Evolutionary conservation across 2,888 invertebrate genomes (phyloP).

Genomic region (Theodoxus fluviatilis): DNA sequence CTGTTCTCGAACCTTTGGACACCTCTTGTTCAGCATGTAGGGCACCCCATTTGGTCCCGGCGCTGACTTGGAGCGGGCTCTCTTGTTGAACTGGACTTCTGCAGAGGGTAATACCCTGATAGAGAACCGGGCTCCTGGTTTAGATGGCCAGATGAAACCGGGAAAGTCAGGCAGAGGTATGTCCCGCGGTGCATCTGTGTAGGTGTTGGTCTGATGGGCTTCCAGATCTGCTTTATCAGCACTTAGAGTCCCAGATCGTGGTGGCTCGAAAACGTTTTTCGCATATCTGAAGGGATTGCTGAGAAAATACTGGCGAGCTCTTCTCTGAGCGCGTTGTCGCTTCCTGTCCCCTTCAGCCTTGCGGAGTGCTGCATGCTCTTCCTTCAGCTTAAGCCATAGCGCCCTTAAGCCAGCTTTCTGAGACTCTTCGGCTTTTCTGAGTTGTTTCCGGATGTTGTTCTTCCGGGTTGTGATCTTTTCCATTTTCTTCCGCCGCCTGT

Average conservation of each 20-base stretch:
- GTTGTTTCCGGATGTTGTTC: no score
- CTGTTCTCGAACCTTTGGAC: no score
- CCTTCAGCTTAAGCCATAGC: not conserved
- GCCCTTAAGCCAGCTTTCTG: no score
- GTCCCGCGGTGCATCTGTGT: no score
- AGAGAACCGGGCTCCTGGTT: no score
- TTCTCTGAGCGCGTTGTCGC: not conserved
- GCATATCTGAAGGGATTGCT: slow-evolving; percentile 23
- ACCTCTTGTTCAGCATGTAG: not conserved
- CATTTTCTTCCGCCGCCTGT: not conserved
- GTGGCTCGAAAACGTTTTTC: no score
- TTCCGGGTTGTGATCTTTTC: not conserved
- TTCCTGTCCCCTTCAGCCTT: not conserved
- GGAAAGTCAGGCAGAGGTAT: no score
- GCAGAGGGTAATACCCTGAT: no score
- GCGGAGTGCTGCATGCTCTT: not conserved
- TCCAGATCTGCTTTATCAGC: slow-evolving; percentile 10
- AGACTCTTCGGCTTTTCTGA: no score
- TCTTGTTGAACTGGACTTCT: slow-evolving; percentile 21
- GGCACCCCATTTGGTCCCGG: not conserved
- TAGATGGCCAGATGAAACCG: no score
- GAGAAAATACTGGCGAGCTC: slow-evolving; percentile 23
- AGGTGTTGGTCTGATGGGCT: no score
- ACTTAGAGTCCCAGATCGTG: slow-evolving; percentile 14
- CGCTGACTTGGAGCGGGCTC: not conserved